A percentile compares a stretch with the other conserved stretches of the same genome.
Evolutionary conservation across 2,797 vertebrate genomes (phyloP).

Genomic region (Kryptolebias ocellatus): DNA sequence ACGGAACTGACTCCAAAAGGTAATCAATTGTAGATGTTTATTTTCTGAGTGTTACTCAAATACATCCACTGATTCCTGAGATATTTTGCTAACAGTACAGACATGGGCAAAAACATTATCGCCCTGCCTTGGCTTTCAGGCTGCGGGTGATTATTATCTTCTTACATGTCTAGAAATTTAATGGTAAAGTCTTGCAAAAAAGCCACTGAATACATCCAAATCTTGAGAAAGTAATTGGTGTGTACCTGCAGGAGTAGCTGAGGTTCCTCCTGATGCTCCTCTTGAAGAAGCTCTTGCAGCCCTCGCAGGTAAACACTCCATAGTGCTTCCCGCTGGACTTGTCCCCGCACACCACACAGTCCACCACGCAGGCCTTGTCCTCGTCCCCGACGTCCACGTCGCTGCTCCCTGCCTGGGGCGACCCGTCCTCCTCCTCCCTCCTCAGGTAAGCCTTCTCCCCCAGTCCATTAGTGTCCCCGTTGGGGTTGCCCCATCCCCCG

Average conservation of each 20-base stretch:
- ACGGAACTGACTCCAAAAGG: too few species aligned
- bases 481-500: conserved; percentile 93
- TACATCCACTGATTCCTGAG: too few species aligned
- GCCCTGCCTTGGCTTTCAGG: too few species aligned
- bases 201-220: too few species aligned
- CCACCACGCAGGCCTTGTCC: conserved; percentile 90
- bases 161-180: too few species aligned
- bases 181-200: neutral
- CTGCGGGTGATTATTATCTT: too few species aligned
- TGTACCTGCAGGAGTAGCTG: conserved; percentile 94
- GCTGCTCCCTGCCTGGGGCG: conserved; percentile 89
- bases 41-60: too few species aligned
- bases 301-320: conserved; percentile 95
- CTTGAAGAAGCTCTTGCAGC: conserved; percentile 98
- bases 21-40: too few species aligned
- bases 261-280: conserved; percentile 94
- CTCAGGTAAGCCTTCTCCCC: conserved; percentile 87
- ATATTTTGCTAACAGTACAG: too few species aligned
- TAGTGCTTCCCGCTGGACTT: conserved; percentile 97
- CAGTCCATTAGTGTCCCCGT: conserved; percentile 88
- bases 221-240: neutral
- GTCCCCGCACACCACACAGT: conserved; percentile 95
- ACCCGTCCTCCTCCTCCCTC: conserved; percentile 87
- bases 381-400: conserved; percentile 91
- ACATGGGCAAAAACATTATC: too few species aligned